These are phyloP conservation scores for Psilopsiagon aymara DNA, from an alignment of 2,113 vertebrate species.

Conservation along the genomic window DNA sequence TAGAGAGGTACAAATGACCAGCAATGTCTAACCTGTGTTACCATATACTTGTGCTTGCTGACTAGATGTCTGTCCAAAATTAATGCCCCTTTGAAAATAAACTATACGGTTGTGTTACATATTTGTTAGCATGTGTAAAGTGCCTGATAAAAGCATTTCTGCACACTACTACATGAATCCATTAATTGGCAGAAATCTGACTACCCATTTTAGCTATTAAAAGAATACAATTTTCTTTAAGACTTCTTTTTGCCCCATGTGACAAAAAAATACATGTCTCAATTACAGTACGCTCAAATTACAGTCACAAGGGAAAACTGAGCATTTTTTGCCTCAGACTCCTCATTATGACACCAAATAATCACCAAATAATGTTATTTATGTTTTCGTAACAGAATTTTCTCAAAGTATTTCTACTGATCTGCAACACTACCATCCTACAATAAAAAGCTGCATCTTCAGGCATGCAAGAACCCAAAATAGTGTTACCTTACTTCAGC, in stretches of 20 bases:
- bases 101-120: accelerated
- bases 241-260: neutral
- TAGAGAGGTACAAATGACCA: neutral
- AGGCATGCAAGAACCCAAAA: neutral
- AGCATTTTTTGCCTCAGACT: neutral
- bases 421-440: neutral
- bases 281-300: neutral
- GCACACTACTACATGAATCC: neutral
- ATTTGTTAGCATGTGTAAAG: neutral
- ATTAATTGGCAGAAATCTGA: neutral
- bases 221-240: neutral
- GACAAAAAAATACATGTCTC: neutral
- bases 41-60: neutral
- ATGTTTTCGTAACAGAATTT: neutral
- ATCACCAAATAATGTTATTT: neutral
- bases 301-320: neutral
- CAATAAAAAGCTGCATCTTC: neutral
- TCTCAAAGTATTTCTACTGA: neutral
- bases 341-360: neutral
- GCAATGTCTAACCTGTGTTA: neutral
- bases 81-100: neutral
- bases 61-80: neutral
- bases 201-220: neutral
- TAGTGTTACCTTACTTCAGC: neutral
- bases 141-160: neutral